Conservation (phyloP, 1,140 invertebrate genomes). For the Rhopalosiphum maidis region DNA sequence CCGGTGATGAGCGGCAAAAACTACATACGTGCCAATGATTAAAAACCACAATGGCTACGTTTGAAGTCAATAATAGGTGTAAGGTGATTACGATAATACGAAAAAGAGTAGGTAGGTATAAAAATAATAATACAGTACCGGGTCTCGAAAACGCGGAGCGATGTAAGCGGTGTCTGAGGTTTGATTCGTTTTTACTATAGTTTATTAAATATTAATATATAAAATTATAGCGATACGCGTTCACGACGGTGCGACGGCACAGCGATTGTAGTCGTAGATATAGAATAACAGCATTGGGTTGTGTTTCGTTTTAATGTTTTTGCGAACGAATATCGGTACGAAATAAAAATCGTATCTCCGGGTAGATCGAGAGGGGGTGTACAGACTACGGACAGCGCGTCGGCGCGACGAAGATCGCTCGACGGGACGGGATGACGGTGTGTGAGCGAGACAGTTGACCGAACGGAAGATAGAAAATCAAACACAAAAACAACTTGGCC, state of each 20-base stretch:
- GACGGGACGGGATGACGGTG: neutral
- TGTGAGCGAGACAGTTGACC: neutral
- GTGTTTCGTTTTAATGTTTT: neutral
- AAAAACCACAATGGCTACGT: neutral
- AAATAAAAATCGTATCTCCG: slow-evolving; percentile 49
- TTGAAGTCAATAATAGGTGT: neutral
- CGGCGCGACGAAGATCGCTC: neutral
- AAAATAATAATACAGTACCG: neutral
- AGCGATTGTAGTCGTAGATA: too few relatives aligned
- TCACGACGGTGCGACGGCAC: neutral
- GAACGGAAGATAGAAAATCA: slow-evolving; percentile 48
- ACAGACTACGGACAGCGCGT: neutral
- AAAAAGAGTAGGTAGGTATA: neutral
- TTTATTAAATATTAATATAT: neutral
- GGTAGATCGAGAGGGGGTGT: neutral
- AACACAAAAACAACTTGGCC: slow-evolving; percentile 40
- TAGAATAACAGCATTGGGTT: neutral
- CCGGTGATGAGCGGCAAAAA: neutral
- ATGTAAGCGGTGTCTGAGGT: neutral
- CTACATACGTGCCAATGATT: neutral
- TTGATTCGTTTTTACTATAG: neutral
- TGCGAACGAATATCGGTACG: slow-evolving; percentile 32
- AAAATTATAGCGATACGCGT: neutral
- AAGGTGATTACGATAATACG: neutral
- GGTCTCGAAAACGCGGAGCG: neutral